Evolutionary conservation across 1,140 invertebrate species (phyloP).

Genomic region (Musca domestica): DNA sequence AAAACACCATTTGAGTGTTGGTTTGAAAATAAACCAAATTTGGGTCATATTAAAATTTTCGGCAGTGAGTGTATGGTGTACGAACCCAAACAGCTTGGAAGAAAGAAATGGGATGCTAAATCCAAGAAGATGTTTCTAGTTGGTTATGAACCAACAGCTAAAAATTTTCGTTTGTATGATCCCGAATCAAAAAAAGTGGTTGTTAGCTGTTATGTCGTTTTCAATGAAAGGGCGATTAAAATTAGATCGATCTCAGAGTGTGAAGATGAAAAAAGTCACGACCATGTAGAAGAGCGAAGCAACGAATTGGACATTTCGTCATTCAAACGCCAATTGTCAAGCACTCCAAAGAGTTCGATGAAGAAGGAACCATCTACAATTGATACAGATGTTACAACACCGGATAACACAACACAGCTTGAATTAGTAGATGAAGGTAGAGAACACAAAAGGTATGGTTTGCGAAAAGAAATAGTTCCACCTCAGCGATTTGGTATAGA

Average conservation of each 20-base stretch:
- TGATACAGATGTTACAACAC: neutral
- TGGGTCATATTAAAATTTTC: conserved; percentile 39
- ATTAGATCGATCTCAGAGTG: too few relatives aligned
- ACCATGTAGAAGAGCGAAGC: neutral
- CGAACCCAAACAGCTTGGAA: conserved; percentile 44
- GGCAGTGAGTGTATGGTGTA: conserved; percentile 46
- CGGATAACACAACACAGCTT: neutral
- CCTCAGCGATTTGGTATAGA: neutral
- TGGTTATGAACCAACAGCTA: conserved; percentile 39
- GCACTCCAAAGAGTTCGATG: neutral
- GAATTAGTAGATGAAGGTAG: neutral
- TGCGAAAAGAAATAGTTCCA: neutral
- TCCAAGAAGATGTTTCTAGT: conserved; percentile 43
- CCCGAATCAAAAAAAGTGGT: conserved; percentile 26
- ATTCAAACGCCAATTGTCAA: neutral
- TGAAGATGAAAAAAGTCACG: neutral
- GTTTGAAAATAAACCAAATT: conserved; percentile 28
- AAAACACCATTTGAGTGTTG: conserved; percentile 47
- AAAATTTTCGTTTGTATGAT: conserved; percentile 30
- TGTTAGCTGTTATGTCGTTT: conserved; percentile 29
- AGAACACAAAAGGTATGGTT: neutral
- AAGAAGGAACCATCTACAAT: neutral
- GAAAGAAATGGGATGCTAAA: conserved; percentile 46
- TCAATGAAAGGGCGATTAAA: neutral
- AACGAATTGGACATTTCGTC: too few relatives aligned